Evolutionary conservation across 92 coral and sea anemone species (phyloP).

Genomic region (Parazoanthus darwini): DNA sequence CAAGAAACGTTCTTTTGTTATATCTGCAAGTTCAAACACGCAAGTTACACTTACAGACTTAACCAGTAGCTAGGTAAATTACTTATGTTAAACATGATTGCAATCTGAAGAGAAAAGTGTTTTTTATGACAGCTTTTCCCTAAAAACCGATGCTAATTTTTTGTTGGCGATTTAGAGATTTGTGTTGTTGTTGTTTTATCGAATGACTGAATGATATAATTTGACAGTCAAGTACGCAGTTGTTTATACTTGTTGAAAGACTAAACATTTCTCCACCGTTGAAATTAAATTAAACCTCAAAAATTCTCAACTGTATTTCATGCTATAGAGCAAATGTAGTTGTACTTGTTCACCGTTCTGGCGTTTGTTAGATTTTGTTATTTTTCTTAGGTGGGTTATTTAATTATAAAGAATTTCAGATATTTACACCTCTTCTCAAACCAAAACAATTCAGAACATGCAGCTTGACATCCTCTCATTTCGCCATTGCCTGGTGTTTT

Average conservation of each 20-base stretch:
- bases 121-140: too few relatives aligned
- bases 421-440: background rate
- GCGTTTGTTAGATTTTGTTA: background rate
- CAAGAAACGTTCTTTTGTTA: background rate
- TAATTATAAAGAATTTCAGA: too few relatives aligned
- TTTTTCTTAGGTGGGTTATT: background rate
- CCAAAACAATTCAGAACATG: background rate
- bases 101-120: too few relatives aligned
- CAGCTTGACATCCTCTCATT: background rate
- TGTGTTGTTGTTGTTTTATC: background rate
- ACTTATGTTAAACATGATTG: too few relatives aligned
- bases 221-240: background rate
- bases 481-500: too few relatives aligned
- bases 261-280: background rate
- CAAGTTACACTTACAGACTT: too few relatives aligned
- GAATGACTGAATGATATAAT: background rate
- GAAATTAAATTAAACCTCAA: background rate
- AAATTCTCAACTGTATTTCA: too few relatives aligned
- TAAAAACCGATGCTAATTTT: too few relatives aligned
- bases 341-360: background rate
- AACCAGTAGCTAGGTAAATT: too few relatives aligned
- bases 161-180: too few relatives aligned
- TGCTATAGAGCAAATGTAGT: background rate
- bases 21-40: background rate
- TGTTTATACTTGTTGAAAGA: background rate